Percentiles rank a stretch among this genome's conserved stretches.
Evolutionary conservation across 2,797 vertebrate species (phyloP).

Genomic region (Scarus forsteni): DNA sequence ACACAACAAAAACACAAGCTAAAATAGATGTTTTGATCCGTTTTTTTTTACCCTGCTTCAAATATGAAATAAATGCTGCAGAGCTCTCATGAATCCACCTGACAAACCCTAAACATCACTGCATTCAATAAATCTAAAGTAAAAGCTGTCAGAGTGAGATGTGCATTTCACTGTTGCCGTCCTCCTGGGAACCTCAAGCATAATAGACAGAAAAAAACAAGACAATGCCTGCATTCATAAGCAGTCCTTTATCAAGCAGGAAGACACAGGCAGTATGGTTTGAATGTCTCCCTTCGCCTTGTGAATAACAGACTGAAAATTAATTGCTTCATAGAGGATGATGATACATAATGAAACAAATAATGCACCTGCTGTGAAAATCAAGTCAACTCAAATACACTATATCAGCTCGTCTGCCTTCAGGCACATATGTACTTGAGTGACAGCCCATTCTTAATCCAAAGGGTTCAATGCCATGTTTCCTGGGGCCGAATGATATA

Average conservation of each 20-base stretch:
- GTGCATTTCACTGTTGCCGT: conserved; percentile 46
- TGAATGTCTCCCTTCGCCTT: conserved; percentile 46
- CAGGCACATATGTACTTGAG: no score
- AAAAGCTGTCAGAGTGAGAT: conserved; percentile 56
- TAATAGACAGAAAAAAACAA: conserved; percentile 55
- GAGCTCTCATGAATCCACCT: conserved; percentile 22
- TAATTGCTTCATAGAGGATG: conserved; percentile 46
- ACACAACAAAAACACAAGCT: conserved; percentile 5
- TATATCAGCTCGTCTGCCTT: no score
- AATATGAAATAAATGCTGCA: conserved; percentile 21
- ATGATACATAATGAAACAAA: conserved; percentile 19
- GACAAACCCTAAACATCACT: conserved; percentile 40
- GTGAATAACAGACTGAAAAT: conserved; percentile 54
- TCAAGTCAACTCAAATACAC: no score
- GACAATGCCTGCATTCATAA: conserved; percentile 39
- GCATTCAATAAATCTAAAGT: conserved; percentile 52
- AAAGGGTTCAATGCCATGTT: no score
- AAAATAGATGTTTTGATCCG: conserved; percentile 24
- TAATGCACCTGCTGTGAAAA: not conserved
- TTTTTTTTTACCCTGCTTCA: conserved; percentile 17
- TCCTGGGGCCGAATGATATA: no score
- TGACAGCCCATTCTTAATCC: no score
- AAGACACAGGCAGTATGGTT: conserved; percentile 44
- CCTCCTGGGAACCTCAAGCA: conserved; percentile 46
- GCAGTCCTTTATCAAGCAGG: conserved; percentile 46